A percentile compares a stretch with the other conserved stretches of the same genome.
phyloP scores from a whole-genome alignment of 2,797 vertebrate species.

The Macrochelys suwanniensis region DNA sequence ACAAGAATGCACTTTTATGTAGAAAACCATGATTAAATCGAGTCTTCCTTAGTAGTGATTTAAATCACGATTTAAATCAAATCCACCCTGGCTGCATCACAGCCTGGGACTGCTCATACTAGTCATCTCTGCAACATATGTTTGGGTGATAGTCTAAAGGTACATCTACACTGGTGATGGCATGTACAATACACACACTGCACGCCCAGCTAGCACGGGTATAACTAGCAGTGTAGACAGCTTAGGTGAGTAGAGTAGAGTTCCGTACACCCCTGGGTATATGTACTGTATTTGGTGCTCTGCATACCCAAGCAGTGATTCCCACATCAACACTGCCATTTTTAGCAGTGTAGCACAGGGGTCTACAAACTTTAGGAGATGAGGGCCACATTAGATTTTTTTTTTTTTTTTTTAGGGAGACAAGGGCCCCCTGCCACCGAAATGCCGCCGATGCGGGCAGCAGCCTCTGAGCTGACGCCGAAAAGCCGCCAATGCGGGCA shows the following conservation, averaged over 20 bases:
- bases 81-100: no score
- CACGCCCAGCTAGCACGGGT: not conserved
- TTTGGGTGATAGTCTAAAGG: not conserved
- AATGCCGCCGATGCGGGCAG: no score
- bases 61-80: no score
- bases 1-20: no score
- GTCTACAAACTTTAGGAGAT: no score
- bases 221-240: not conserved
- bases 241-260: not conserved
- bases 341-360: not conserved
- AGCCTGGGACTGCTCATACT: not conserved
- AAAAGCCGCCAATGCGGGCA: no score
- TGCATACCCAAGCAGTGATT: not conserved
- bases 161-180: not conserved
- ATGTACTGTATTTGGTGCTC: not conserved
- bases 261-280: not conserved
- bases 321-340: not conserved
- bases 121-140: conserved; percentile 51
- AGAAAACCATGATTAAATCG: no score
- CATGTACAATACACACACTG: not conserved
- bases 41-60: no score
- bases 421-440: no score
- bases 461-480: no score
- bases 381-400: no score
- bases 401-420: no score